Evolutionary conservation across 2,888 invertebrate genomes (phyloP).

Genomic region (Dolichomitus sp.): DNA sequence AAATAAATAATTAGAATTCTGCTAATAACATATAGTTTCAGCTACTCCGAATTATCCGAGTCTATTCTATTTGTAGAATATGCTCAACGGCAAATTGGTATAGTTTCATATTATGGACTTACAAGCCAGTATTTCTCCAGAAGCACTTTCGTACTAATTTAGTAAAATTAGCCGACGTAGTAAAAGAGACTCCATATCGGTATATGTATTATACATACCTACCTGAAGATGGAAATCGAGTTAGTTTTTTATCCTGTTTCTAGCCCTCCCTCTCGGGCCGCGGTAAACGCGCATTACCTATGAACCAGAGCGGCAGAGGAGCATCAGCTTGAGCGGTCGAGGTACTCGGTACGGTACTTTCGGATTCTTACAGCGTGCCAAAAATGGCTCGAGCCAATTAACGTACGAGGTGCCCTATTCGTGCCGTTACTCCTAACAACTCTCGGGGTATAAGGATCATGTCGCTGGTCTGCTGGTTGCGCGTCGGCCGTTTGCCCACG

Average conservation of each 20-base stretch:
- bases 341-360: conserved; percentile 54
- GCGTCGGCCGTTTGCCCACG: conserved; percentile 57
- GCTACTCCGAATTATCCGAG: neutral
- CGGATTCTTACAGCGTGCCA: conserved; percentile 68
- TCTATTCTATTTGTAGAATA: neutral
- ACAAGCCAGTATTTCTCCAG: conserved; percentile 5
- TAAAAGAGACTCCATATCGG: conserved; percentile 17
- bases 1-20: neutral
- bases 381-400: conserved; percentile 73
- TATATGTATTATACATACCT: conserved; percentile 10
- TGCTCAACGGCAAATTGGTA: conserved; percentile 23
- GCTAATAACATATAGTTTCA: neutral
- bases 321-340: conserved; percentile 19
- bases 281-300: conserved; percentile 39
- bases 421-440: conserved; percentile 70
- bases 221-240: conserved; percentile 34
- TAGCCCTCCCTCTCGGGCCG: neutral
- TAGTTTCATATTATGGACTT: conserved; percentile 13
- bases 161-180: conserved; percentile 40
- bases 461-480: conserved; percentile 51
- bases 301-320: conserved; percentile 42
- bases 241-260: neutral
- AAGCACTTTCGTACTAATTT: conserved; percentile 41
- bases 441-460: conserved; percentile 66
- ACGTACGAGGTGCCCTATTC: conserved; percentile 73